phyloP scores from a whole-genome alignment of 2,888 invertebrate species.

The Disparrhopalites patrizii region DNA sequence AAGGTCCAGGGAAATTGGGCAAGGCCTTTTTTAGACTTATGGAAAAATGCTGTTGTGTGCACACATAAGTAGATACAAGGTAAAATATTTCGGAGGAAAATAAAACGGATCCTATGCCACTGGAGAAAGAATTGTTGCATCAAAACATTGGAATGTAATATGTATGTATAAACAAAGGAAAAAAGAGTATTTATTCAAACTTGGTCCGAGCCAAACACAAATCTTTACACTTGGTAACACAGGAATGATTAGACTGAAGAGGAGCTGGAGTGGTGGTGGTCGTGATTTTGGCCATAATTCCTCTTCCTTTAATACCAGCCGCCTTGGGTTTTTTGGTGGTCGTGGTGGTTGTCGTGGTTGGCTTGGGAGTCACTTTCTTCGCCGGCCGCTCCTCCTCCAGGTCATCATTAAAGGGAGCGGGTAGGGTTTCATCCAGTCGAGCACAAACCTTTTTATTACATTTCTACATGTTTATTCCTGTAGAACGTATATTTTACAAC shows the following conservation, averaged over 20 bases:
- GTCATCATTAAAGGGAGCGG: neutral
- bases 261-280: neutral
- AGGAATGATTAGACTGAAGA: neutral
- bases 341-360: neutral
- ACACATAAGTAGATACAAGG: too few species aligned
- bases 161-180: too few species aligned
- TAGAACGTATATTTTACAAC: neutral
- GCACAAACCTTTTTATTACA: neutral
- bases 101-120: too few species aligned
- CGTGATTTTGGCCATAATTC: neutral
- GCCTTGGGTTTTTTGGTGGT: neutral
- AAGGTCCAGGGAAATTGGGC: too few species aligned
- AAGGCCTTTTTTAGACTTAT: too few species aligned
- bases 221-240: neutral
- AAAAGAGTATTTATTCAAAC: too few species aligned
- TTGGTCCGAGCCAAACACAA: neutral
- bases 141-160: too few species aligned
- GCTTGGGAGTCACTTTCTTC: neutral
- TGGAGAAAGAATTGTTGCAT: too few species aligned
- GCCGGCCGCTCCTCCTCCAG: neutral
- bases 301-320: neutral
- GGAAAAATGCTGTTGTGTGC: too few species aligned
- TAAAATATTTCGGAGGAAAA: too few species aligned
- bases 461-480: neutral
- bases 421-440: too few species aligned